A percentile compares a stretch with the other conserved stretches of the same genome.
These are phyloP conservation scores for Argya squamiceps DNA, from an alignment of 2,797 vertebrate genomes.

Conservation along the genomic window DNA sequence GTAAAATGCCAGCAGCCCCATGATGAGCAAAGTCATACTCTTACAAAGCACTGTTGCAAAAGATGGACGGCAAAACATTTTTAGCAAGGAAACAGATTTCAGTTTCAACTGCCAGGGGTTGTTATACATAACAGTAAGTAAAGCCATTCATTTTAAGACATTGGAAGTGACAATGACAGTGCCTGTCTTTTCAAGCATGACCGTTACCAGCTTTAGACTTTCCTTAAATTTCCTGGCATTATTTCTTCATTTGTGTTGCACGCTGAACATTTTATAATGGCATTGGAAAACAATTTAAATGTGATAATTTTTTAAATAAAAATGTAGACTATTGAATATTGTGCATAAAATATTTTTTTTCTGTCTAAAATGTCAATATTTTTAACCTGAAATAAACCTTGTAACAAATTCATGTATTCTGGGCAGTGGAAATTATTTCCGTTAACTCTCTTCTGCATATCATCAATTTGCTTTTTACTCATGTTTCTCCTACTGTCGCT, in stretches of 20 bases:
- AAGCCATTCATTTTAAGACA: conserved; percentile 40
- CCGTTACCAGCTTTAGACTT: conserved; percentile 9
- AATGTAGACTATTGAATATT: conserved; percentile 54
- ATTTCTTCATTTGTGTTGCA: conserved; percentile 58
- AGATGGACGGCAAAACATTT: conserved; percentile 36
- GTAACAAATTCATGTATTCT: conserved; percentile 78
- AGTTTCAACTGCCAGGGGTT: conserved; percentile 2
- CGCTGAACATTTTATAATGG: conserved; percentile 43
- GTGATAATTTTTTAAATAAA: conserved; percentile 45
- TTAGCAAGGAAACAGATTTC: conserved; percentile 25
- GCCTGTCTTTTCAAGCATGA: conserved; percentile 39
- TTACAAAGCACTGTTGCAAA: conserved; percentile 39
- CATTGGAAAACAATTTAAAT: conserved; percentile 52
- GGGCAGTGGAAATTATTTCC: conserved; percentile 78
- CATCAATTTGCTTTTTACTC: conserved; percentile 87
- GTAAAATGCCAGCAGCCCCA: background rate
- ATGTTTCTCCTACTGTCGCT: conserved; percentile 91
- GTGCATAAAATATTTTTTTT: conserved; percentile 44
- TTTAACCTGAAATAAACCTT: conserved; percentile 76
- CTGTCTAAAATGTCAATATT: conserved; percentile 74
- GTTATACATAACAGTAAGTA: conserved; percentile 49
- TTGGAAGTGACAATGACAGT: conserved; percentile 20
- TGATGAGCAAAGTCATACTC: conserved; percentile 25
- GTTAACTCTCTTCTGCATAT: conserved; percentile 83
- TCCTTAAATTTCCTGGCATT: conserved; percentile 42